Conservation (phyloP, 2,113 vertebrate genomes). For the Grantiella picta region DNA sequence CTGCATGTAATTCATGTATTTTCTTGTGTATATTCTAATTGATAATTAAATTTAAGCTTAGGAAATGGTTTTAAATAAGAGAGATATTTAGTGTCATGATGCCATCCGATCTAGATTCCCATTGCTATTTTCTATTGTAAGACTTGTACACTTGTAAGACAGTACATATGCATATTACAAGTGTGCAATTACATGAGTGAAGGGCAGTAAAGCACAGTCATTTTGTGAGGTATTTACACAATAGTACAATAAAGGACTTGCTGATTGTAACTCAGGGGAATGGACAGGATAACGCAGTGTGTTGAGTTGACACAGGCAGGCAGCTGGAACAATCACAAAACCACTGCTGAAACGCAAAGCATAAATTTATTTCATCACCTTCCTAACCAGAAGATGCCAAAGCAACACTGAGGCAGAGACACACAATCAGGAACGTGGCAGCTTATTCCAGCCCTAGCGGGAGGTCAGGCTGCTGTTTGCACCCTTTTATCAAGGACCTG, state of each 20-base stretch:
- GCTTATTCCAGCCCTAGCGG: neutral
- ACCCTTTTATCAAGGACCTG: neutral
- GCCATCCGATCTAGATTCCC: neutral
- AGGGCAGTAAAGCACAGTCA: neutral
- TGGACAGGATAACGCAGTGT: neutral
- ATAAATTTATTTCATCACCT: neutral
- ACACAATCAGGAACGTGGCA: neutral
- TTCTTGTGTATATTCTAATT: neutral
- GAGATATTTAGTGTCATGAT: neutral
- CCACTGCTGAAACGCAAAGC: neutral
- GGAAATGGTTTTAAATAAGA: neutral
- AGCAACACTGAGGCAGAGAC: neutral
- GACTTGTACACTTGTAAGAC: too few relatives aligned
- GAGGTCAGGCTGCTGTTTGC: neutral
- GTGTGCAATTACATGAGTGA: neutral
- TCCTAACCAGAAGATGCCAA: neutral
- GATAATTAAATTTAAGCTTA: neutral
- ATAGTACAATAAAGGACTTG: neutral
- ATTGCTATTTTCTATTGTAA: neutral
- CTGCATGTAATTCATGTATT: neutral
- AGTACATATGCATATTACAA: neutral
- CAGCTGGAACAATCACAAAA: fast-evolving
- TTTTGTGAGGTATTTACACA: neutral
- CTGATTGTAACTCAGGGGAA: neutral
- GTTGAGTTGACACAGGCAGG: too few relatives aligned